phyloP scores from a whole-genome alignment of 2,797 vertebrate species.

The Acipenser transmontanus region DNA sequence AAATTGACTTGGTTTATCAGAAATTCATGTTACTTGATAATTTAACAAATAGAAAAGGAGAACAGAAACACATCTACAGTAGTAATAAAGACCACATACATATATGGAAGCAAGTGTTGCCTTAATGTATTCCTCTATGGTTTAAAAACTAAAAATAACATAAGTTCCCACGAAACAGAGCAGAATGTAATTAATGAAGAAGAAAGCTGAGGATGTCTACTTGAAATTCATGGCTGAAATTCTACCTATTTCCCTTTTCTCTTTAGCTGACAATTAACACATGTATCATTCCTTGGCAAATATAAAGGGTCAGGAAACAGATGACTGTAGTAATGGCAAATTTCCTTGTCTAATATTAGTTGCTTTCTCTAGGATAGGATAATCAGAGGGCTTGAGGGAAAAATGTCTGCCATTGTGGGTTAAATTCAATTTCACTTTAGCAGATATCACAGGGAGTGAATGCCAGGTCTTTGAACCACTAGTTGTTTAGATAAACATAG shows the following conservation, averaged over 20 bases:
- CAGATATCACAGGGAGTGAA: slow-evolving; percentile 8
- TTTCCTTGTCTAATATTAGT: slow-evolving; percentile 9
- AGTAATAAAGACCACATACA: too few species aligned
- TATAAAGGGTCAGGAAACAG: slow-evolving; percentile 2
- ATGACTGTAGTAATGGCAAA: slow-evolving; percentile 1
- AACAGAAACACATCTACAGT: too few species aligned
- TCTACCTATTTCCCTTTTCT: slow-evolving; percentile 10
- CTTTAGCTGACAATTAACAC: slow-evolving; percentile 3
- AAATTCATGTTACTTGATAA: too few species aligned
- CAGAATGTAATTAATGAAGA: slow-evolving; percentile 28
- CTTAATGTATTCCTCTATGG: not conserved
- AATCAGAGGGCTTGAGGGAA: slow-evolving; percentile 9
- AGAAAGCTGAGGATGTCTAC: slow-evolving; percentile 1
- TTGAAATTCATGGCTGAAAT: slow-evolving; percentile 15
- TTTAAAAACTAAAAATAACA: slow-evolving; percentile 26
- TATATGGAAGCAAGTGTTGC: too few species aligned
- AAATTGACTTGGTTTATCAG: too few species aligned
- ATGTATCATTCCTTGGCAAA: slow-evolving; percentile 11
- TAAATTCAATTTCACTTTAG: slow-evolving; percentile 15
- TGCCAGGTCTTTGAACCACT: not conserved
- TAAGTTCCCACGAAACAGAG: slow-evolving; percentile 23
- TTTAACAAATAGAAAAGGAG: too few species aligned
- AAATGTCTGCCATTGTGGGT: slow-evolving; percentile 7
- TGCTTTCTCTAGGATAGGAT: slow-evolving; percentile 10
- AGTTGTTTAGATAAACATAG: not conserved